Base-by-base conservation (phyloP, 2,797 vertebrate species). In the Typhlichthys eigenmanni region DNA sequence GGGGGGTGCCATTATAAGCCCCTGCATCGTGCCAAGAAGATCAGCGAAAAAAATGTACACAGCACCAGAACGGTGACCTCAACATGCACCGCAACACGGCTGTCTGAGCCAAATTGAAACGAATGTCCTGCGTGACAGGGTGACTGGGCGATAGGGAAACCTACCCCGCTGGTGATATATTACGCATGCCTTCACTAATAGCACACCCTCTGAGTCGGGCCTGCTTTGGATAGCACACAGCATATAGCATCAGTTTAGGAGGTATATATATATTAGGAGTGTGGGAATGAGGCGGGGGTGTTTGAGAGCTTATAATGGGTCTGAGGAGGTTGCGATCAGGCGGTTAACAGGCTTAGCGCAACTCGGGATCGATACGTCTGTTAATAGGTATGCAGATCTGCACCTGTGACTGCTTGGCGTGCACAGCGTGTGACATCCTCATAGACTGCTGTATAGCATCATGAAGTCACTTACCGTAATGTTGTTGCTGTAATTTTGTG, bases 311-410 rank as follows among this genome's bases (percentile, higher is more conserved):
- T n/a, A 29, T 29, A 29, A 29, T n/a, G 76, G 80, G 78, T 82
- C 77, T 71, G 76, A 69, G 66, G 75, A 81, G 78, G 81, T 85
- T 85, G 76, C 87, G 77, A 82, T 85, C 83, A 78, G 24, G 77
- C 64, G 52, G 82, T 87, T 75, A 83, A 72, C 55, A 52, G 69
- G 76, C 70, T 86, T 84, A 82, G 83, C 74, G 62, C 69, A 78
- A 63, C 72, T 73, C 58, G 69, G 62, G 68, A 88, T 90, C 86
- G 85, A 85, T 85, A 81, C 69, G 72, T 80, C 74, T 81, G 81
- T 78, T 79, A 83, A 84, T 76, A 87, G 79, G 82, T 70, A 62
- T 78, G 87, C 80, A 83, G 78, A 86, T 82, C 85, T 82, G 80
- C 78, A 83, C 63, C 60, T 63, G 43, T 12, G 43, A 48, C 72